A percentile compares a stretch with the other conserved stretches of the same genome.
Conservation (phyloP, 2,113 vertebrate species). For the Chionis minor region DNA sequence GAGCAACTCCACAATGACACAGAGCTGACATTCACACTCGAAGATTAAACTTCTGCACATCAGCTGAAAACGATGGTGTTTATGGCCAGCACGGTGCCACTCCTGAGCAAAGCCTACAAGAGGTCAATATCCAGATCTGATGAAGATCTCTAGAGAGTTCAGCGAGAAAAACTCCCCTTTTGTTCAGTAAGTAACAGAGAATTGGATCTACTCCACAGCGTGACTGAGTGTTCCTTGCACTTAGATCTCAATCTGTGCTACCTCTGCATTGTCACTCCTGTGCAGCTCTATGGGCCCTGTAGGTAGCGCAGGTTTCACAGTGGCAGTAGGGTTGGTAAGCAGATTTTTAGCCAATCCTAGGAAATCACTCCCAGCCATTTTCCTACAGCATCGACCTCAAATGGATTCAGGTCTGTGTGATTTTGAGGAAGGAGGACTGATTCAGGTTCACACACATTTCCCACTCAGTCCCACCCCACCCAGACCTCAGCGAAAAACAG, state of each 20-base stretch:
- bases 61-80: background rate
- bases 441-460: background rate
- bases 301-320: background rate
- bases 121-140: background rate
- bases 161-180: background rate
- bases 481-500: accelerated
- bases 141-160: background rate
- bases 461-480: background rate
- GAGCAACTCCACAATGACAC: background rate
- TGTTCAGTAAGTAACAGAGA: background rate
- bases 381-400: background rate
- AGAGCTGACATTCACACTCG: background rate
- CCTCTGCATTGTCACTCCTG: accelerated
- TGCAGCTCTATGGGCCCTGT: accelerated
- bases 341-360: background rate
- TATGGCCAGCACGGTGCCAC: background rate
- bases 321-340: background rate
- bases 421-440: background rate
- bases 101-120: background rate
- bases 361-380: background rate
- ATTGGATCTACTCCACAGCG: accelerated
- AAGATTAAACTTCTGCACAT: background rate
- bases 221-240: background rate
- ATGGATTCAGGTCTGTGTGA: accelerated
- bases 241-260: background rate